Base-by-base conservation (phyloP, 2,888 invertebrate species). In the Drosophila ustulata region DNA sequence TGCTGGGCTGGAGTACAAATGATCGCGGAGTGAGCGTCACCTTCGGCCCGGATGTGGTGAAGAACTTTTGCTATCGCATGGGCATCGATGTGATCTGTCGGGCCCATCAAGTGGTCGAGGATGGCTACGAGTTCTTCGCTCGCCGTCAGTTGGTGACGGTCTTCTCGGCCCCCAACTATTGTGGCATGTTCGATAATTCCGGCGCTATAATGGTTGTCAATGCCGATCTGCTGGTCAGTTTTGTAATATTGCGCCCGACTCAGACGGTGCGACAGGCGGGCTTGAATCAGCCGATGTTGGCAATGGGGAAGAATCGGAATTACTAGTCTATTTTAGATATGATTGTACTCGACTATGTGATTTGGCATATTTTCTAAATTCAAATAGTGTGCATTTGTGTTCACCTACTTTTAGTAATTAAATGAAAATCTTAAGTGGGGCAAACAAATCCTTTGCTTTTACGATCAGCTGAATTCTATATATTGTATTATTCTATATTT, bases 1-100 rank as follows among this genome's bases (percentile, higher is more conserved):
- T 98, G 56, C 97, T 97, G 94, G 99, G 99, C 25, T 99, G 99
- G 99, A 98, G 99, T 61, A 99, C 99, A 93, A 99, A 99, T 92
- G 99, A 99, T 93, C 96, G 99, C 90, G 99, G 99, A 55, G 99
- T 99, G 75, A 98, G 98, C 89, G 99, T 99, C 93, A 99, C 99
- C 23, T 99, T 99, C 93, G 99, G 99, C 85, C 97, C 98, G 34
- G 99, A 99, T 94, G 94, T 99, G 84, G 99, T 99, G 96, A 97
- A 90, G 98, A 99, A 94, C 99, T 99, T 94, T 94, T 99, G 92
- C 97, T 98, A 93, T 98, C 99, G 94, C 98, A 99, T 99, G 93
- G 98, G 99, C 93, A 97, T 99, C 92, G 99, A 99, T 94, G 95
- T 99, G 93, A 99, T 99, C 93, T 99, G 99, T 93, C 96, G 99